phyloP scores from a whole-genome alignment of 2,113 vertebrate species.

The Sterna hirundo region DNA sequence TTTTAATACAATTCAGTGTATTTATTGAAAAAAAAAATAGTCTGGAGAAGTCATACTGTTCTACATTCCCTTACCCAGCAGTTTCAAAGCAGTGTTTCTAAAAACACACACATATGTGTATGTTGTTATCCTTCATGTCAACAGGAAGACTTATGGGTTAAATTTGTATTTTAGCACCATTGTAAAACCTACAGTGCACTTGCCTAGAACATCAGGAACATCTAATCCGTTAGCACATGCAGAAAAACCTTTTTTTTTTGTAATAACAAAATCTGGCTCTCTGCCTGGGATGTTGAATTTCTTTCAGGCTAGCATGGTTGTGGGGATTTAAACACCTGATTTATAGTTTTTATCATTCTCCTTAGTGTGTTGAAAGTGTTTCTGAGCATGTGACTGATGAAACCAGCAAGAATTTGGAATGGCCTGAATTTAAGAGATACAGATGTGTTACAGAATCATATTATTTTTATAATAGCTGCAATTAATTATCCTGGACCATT shows the following conservation, averaged over 20 bases:
- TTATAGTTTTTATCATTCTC: not conserved
- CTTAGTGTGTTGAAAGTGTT: not conserved
- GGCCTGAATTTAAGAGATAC: not conserved
- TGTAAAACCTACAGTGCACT: not conserved
- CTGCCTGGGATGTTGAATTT: slow-evolving; percentile 21
- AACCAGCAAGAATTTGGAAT: not conserved
- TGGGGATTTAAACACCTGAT: not conserved
- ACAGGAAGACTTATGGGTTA: not conserved
- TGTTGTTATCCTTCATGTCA: not conserved
- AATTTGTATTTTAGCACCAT: slow-evolving; percentile 4
- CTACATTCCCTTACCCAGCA: not conserved
- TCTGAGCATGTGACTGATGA: not conserved
- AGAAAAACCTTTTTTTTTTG: not conserved
- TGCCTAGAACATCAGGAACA: slow-evolving; percentile 17
- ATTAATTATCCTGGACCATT: not conserved
- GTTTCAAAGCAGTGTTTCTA: not conserved
- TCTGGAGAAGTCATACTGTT: not conserved
- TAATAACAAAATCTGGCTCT: not conserved
- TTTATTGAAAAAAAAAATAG: not conserved
- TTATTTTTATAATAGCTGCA: not conserved
- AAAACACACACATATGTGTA: not conserved
- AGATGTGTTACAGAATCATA: not conserved
- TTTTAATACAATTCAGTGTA: not conserved
- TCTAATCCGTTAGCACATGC: not conserved
- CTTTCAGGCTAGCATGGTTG: not conserved